phyloP scores from a whole-genome alignment of 2,797 vertebrate species.

The Antrozous pallidus region DNA sequence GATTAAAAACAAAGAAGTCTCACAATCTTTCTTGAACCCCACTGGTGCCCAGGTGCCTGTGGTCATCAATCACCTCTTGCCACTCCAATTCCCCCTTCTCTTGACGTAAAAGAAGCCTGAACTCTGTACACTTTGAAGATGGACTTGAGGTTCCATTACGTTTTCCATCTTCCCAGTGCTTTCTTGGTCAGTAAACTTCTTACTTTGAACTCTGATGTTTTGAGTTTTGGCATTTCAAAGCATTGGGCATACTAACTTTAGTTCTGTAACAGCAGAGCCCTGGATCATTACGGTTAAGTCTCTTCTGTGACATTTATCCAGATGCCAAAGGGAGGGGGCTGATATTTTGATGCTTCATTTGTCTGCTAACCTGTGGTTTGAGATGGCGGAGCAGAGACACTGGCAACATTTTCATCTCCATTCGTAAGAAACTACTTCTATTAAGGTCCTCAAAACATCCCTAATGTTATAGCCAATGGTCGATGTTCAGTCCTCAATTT shows the following conservation, averaged over 20 bases:
- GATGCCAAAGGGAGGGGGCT: too few relatives aligned
- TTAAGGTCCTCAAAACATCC: neutral
- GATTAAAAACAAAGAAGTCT: neutral
- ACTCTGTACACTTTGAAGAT: neutral
- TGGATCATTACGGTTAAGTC: rapidly evolving
- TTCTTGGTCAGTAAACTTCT: neutral
- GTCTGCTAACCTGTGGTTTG: neutral
- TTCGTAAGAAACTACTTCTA: neutral
- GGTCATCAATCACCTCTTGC: neutral
- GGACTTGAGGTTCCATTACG: neutral
- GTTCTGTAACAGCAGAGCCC: neutral
- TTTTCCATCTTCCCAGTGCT: neutral
- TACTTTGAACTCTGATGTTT: neutral
- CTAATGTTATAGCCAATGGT: neutral
- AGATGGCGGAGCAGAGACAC: neutral
- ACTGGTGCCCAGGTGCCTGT: neutral
- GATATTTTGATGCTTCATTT: neutral
- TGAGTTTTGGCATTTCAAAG: neutral
- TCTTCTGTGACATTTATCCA: neutral
- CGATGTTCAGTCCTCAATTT: neutral
- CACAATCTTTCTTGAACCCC: neutral
- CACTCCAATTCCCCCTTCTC: neutral
- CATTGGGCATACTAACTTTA: neutral
- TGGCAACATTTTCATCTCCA: neutral
- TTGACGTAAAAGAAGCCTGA: neutral